phyloP scores from a whole-genome alignment of 1,140 invertebrate genomes.

The Drosophila parvula region DNA sequence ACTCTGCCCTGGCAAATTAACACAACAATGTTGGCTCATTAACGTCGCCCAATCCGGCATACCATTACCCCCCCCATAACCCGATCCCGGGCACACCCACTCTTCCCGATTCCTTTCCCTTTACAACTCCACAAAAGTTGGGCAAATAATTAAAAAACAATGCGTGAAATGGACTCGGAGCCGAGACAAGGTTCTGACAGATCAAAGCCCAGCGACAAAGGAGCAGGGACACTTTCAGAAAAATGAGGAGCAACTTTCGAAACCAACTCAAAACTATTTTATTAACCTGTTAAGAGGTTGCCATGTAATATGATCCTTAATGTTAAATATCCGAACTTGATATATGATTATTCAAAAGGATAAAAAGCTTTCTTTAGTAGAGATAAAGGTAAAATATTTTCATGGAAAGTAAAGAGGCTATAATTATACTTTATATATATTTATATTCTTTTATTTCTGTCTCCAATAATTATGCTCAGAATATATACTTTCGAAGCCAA shows the following conservation, averaged over 20 bases:
- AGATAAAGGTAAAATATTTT: too few relatives aligned
- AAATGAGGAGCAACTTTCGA: background rate
- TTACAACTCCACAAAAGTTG: constrained; percentile 74
- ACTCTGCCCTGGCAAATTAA: constrained; percentile 67
- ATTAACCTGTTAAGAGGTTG: background rate
- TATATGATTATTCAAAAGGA: background rate
- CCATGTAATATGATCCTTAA: background rate
- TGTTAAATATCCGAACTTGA: background rate
- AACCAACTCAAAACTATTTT: too few relatives aligned
- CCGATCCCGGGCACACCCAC: constrained; percentile 18
- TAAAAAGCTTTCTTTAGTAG: background rate
- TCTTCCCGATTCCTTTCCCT: constrained; percentile 19
- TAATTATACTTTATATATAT: too few relatives aligned
- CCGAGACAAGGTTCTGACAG: constrained; percentile 28
- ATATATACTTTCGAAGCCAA: too few relatives aligned
- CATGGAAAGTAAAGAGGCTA: too few relatives aligned
- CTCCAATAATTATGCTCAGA: too few relatives aligned
- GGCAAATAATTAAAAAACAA: constrained; percentile 81
- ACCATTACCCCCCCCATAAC: background rate
- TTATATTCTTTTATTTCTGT: too few relatives aligned
- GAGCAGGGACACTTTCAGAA: constrained; percentile 3
- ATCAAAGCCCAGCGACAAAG: constrained; percentile 30
- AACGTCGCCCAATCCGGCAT: constrained; percentile 46
- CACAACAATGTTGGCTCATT: constrained; percentile 82
- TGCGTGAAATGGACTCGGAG: constrained; percentile 49